phyloP scores from a whole-genome alignment of 1,140 invertebrate genomes.

The Drosophila jambulina region DNA sequence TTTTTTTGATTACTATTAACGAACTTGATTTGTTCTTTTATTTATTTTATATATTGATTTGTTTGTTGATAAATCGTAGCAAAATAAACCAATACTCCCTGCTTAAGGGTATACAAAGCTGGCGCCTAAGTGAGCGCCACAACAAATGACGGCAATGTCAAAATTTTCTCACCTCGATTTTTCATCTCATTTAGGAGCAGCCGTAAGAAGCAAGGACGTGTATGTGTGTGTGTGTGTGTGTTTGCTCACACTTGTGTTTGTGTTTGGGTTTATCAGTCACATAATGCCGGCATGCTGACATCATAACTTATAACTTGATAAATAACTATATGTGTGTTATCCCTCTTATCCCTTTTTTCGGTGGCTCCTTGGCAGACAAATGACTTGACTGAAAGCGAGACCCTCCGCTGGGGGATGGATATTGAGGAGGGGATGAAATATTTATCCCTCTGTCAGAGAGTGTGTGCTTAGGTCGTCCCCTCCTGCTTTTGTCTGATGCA shows the following conservation, averaged over 20 bases:
- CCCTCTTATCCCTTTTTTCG: conserved; percentile 53
- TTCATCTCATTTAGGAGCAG: conserved; percentile 72
- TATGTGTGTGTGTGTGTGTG: conserved; percentile 22
- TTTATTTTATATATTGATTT: not conserved
- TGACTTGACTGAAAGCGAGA: conserved; percentile 67
- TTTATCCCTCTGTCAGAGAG: conserved; percentile 34
- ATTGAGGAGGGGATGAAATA: conserved; percentile 25
- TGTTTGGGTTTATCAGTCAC: conserved; percentile 74
- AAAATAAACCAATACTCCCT: not conserved
- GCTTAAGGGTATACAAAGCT: conserved; percentile 3
- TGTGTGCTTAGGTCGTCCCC: conserved; percentile 30
- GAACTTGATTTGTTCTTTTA: not conserved
- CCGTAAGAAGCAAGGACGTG: conserved; percentile 13
- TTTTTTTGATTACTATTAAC: no score
- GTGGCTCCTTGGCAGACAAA: conserved; percentile 62
- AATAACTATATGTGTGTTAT: conserved; percentile 73
- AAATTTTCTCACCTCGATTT: conserved; percentile 80
- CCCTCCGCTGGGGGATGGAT: not conserved
- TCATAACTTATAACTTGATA: conserved; percentile 84
- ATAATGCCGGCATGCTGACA: conserved; percentile 79
- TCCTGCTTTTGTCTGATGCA: conserved; percentile 33
- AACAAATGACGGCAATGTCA: conserved; percentile 72
- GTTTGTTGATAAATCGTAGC: not conserved
- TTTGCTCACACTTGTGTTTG: conserved; percentile 36
- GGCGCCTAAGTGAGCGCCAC: conserved; percentile 48